A percentile compares a stretch with the other conserved stretches of the same genome.
Evolutionary conservation across 2,797 vertebrate species (phyloP).

Genomic region (Lerista edwardsae): DNA sequence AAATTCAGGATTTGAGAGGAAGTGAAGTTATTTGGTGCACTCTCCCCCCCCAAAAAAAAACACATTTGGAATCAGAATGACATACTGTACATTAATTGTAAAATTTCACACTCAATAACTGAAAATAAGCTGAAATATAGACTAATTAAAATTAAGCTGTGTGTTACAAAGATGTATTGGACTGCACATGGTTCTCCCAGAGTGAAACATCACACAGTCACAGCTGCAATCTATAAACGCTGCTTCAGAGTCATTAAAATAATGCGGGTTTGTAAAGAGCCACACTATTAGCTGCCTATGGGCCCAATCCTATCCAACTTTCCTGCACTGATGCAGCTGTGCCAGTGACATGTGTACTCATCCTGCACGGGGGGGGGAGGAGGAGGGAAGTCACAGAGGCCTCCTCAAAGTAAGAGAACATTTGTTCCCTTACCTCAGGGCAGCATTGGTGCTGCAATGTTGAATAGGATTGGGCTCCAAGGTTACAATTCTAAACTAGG

Average conservation of each 20-base stretch:
- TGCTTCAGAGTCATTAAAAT: background rate
- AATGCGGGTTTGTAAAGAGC: background rate
- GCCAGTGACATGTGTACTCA: too few relatives aligned
- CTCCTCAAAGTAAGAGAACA: too few relatives aligned
- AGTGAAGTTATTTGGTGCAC: slow-evolving; percentile 9
- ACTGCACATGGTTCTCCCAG: background rate
- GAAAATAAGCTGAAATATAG: background rate
- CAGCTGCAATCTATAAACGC: background rate
- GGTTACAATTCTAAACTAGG: too few relatives aligned
- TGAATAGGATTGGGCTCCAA: too few relatives aligned
- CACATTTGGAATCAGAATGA: slow-evolving; percentile 1
- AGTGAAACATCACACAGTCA: background rate
- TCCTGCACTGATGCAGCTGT: background rate
- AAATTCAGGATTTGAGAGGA: slow-evolving; percentile 17
- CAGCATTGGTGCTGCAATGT: too few relatives aligned
- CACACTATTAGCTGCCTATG: background rate
- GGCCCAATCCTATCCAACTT: background rate
- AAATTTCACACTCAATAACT: background rate
- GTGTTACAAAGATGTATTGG: background rate
- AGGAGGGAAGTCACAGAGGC: too few relatives aligned
- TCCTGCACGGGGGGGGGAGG: too few relatives aligned
- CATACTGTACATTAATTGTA: background rate
- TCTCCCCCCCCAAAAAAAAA: background rate
- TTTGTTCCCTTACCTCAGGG: too few relatives aligned
- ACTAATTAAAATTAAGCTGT: slow-evolving; percentile 2